Conservation (phyloP, 2,113 vertebrate species). For the Prietella phreatophila region DNA sequence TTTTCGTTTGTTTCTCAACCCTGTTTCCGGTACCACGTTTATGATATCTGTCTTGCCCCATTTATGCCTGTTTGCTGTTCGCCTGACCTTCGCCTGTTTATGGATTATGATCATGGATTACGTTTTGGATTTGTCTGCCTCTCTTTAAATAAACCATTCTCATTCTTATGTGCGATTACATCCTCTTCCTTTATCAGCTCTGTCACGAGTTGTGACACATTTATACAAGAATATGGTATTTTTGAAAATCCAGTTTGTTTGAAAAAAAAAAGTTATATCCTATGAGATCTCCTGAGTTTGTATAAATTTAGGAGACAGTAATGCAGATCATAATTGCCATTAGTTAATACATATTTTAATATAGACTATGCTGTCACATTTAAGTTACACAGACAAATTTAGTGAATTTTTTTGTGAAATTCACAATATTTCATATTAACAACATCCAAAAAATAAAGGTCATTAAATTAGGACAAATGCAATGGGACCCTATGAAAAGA, state of each 20-base stretch:
- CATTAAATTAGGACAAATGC: not conserved
- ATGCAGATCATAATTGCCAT: not conserved
- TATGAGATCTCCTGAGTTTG: not conserved
- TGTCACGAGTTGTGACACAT: too few species aligned
- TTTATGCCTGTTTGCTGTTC: too few species aligned
- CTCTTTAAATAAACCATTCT: too few species aligned
- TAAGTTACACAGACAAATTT: not conserved
- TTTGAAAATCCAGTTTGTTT: not conserved
- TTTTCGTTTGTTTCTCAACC: too few species aligned
- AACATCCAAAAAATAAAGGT: not conserved
- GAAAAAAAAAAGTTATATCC: not conserved
- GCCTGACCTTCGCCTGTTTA: too few species aligned
- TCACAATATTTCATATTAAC: not conserved
- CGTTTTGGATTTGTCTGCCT: too few species aligned
- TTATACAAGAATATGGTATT: not conserved
- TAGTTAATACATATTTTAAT: not conserved
- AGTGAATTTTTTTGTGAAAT: not conserved
- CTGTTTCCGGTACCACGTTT: too few species aligned
- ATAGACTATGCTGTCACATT: not conserved
- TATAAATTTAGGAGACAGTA: not conserved
- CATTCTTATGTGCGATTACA: too few species aligned
- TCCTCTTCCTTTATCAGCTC: too few species aligned
- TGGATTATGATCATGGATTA: too few species aligned
- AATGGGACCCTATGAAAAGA: not conserved
- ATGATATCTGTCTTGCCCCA: too few species aligned